Evolutionary conservation across 2,113 vertebrate species (phyloP), one percentile per base, ranked within the genome.

Genomic region (Amphiprion ocellaris): DNA sequence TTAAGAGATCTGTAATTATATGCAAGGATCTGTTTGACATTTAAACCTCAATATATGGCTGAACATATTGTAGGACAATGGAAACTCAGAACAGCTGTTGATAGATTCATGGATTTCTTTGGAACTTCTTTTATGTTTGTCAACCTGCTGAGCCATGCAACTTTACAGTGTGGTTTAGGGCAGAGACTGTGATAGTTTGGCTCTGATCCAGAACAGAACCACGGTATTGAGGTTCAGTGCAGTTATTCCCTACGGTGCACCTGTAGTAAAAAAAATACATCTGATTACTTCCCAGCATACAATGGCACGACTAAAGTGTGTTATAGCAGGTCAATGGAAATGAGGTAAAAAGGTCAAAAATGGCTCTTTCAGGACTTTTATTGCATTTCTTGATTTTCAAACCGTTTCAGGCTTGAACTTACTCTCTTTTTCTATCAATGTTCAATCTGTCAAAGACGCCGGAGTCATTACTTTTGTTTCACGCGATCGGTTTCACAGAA

Each of bases 351-450:
- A 23, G 2, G n/a, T 62, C 26, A 58, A 16, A 59, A 54, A 46
- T 33, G 1, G 10, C 67, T 77, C 70, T 58, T 37, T 64, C 5
- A 26, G 26, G 52, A 68, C 24, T 37, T 46, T 69, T 54, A 30
- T 46, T 64, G 19, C 46, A 30, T 66, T 64, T 73, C 28, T 75
- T 59, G 9, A 69, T 81, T 19, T 56, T 58, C n/a, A 80, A 86
- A 26, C 61, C 1, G 70, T 69, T 76, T 74, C 71, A 82, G 50
- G 58, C 68, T 82, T 67, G 55, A 83, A 67, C n/a, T 64, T 77
- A 19, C 44, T 37, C 47, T 44, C n/a, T 75, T 55, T 71, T 67
- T 61, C 66, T 58, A 69, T 79, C 26, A 64, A 52, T 33, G 23
- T 77, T 23, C 53, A 39, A 55, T 82, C 46, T 30, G 15, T 75